Evolutionary conservation across 2,797 vertebrate genomes (phyloP), one percentile per base, ranked within the genome.

Genomic region (Babyrousa celebensis): DNA sequence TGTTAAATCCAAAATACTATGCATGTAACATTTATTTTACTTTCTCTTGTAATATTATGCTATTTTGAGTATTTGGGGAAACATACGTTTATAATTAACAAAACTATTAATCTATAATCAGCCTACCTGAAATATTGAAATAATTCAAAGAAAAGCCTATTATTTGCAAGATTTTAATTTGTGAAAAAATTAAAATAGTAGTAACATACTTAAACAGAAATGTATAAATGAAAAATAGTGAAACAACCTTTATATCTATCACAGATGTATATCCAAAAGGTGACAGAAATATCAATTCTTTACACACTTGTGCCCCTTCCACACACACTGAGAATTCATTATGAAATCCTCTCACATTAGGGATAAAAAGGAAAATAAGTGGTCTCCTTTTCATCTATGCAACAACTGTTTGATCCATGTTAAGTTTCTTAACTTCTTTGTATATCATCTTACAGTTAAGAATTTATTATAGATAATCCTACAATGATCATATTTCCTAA

Each of bases 371-470:
- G 25, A 70, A 2, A 83, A 68, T 54, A 56, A 70, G 65, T 40
- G 7, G 4, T 62, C 36, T 67, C 17, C 17, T 80, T 88, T 68
- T 75, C 21, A 85, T 77, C 52, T 70, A 18, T n/a, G 52, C 23
- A 78, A 56, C n/a, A 94, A 36, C 0, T 60, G 4, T 79, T 52
- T 79, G 17, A 87, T 40, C 4, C n/a, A 32, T 72, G 14, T 2
- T 2, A 89, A 71, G 1, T 90, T 48, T 89, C 21, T 92, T 87
- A 90, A 65, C 3, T 4, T 65, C 16, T 77, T 74, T 65, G 15
- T 43, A 29, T 43, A 79, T 25, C 27, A 95, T 79, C 3, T 80
- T 40, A 87, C 86, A 89, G 74, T 68, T 87, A 80, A 63, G 11
- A 65, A 72, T 23, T 68, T 63, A 16, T 74, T 74, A 65, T 60